phyloP scores from a whole-genome alignment of 2,113 vertebrate genomes.

The Rhombomys opimus region DNA sequence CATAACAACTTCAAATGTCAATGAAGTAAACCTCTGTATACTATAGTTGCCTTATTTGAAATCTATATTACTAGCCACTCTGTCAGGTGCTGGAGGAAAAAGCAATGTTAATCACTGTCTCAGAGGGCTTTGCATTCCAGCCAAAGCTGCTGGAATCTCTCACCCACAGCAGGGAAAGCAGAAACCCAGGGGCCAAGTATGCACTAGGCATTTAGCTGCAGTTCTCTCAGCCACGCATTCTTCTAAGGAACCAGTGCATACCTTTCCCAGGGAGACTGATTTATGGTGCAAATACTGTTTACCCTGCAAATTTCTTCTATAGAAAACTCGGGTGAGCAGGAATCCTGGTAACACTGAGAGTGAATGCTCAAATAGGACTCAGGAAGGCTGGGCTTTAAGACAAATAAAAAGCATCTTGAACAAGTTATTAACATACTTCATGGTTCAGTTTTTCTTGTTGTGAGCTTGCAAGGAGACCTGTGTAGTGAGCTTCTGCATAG shows the following conservation, averaged over 20 bases:
- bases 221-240: conserved; percentile 5
- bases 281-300: neutral
- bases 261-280: conserved; percentile 47
- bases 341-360: neutral
- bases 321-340: neutral
- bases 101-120: neutral
- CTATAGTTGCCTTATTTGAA: neutral
- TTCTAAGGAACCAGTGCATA: neutral
- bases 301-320: neutral
- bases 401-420: neutral
- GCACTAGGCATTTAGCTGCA: neutral
- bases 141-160: conserved; percentile 9
- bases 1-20: neutral
- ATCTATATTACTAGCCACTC: neutral
- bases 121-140: neutral
- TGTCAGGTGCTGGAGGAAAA: neutral
- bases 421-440: neutral
- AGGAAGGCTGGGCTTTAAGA: neutral
- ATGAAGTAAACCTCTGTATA: neutral
- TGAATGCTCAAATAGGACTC: neutral
- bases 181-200: neutral
- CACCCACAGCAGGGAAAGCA: conserved; percentile 32
- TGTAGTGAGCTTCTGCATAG: accelerated
- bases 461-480: neutral
- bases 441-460: neutral